Base-by-base conservation (phyloP, 2,113 vertebrate species). In the Thamnaconus septentrionalis region DNA sequence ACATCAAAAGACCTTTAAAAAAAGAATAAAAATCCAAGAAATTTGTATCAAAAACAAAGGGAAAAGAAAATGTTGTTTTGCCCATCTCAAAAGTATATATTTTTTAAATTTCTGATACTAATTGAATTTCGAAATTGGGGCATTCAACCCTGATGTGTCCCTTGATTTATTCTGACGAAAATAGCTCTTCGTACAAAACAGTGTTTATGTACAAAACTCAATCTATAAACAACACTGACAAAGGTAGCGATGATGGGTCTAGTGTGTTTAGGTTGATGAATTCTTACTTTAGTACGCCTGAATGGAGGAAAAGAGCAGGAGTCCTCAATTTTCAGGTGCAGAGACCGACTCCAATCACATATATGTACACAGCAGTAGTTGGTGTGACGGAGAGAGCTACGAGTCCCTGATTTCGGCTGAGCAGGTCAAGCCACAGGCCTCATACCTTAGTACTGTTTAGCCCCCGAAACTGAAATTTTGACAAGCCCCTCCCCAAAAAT, bases 161-260 rank as follows among this genome's bases (percentile, higher is more conserved):
- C 93, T 93, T 94, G 92, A 93, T 92, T 95, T 94, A 91, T 93
- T 93, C 89, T 93, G 91, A 91, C 93, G 96, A 98, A 98, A 98
- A 99, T 99, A 98, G 96, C 94, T 95, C 88, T 99, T 98, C 96
- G 95, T 99, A 98, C 95, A 98, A 99, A 98, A 98, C 93, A 93
- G 93, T 95, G 87, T 94, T 63, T 95, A 95, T 98, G 90, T 96
- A 96, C 96, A 98, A 93, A 94, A 81, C 90, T 92, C 85, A 92
- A 92, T 78, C 81, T 90, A 87, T 81, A 85, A 88, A 87, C 85
- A 86, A 83, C 86, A 89, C 77, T 72, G 84, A 86, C 76, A 78
- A 84, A 85, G 81, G 87, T 80, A 85, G 72, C 73, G 81, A 77
- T 79, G 75, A 79, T 61, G 83, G 72, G 52, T 79, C 68, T 75